phyloP scores from a whole-genome alignment of 2,797 vertebrate species.

The Sparus aurata region DNA sequence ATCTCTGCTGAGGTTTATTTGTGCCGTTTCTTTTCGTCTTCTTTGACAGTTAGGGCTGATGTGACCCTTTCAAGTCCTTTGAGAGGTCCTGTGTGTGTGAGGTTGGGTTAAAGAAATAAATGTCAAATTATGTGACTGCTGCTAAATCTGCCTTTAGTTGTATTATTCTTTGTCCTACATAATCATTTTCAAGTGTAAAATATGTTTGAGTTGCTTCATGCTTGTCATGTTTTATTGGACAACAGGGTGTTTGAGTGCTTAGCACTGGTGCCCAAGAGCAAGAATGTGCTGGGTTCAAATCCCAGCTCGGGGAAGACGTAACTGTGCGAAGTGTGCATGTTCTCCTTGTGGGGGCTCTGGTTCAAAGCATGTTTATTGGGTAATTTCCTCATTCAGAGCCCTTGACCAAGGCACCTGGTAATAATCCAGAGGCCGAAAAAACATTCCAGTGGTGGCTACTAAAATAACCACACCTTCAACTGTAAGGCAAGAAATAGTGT shows the following conservation, averaged over 20 bases:
- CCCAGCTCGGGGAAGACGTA: too few species aligned
- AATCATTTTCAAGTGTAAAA: conserved; percentile 2
- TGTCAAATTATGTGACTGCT: background rate
- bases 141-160: conserved; percentile 11
- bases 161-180: conserved; percentile 11
- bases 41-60: conserved; percentile 4
- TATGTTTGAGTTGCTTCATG: background rate
- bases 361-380: too few species aligned
- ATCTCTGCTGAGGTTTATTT: conserved; percentile 14
- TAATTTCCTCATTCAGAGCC: too few species aligned
- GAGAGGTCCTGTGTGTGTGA: background rate
- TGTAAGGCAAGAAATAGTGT: too few species aligned
- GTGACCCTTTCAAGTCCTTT: background rate
- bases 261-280: too few species aligned
- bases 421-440: too few species aligned
- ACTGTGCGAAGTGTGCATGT: too few species aligned
- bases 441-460: background rate
- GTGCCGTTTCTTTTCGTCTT: background rate
- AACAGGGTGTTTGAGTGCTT: background rate
- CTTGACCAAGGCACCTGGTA: too few species aligned
- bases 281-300: too few species aligned
- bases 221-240: background rate
- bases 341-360: too few species aligned
- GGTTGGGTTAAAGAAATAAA: conserved; percentile 1
- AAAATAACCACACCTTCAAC: background rate